Evolutionary conservation across 2,797 vertebrate species (phyloP), one percentile per base, ranked within the genome.

Genomic region (Champsocephalus esox): DNA sequence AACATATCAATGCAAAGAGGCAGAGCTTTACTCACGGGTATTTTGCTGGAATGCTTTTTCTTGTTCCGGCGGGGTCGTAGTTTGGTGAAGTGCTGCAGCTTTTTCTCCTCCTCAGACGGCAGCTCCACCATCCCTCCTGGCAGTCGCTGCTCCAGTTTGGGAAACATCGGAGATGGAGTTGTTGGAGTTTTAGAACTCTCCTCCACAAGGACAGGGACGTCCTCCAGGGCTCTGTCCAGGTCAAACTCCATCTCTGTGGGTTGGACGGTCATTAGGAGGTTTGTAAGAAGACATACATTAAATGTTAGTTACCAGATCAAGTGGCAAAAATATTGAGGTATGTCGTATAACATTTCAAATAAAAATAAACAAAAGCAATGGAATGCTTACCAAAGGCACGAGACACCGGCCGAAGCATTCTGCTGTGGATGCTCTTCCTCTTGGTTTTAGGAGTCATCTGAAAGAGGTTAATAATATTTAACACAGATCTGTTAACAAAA

Each of bases 361-460:
- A 19, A 28, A 56, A 48, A 14, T 9, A 17, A 57, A 46, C 4
- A 28, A 28, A 28, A 28, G 28, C 4, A 28, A 28, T 28, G 34
- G 6, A 38, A 6, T 67, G 88, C 94, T 93, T 87, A 98, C 98
- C 98, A 70, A 99, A 99, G 69, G 97, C 97, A 88, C 97, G 96
- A 80, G 98, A 99, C 19, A 99, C 98, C 0, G 98, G 98, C n/a
- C 98, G 95, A 17, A 99, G 93, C 98, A 99, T 99, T 93, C 98
- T 94, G 89, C 97, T 99, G 80, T 99, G 98, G 90, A 99, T 99
- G 79, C 97, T 99, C 94, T 99, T 99, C 92, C 98, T 95, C 91
- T 99, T 99, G 74, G 98, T 97, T 92, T 98, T 99, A 43, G 98
- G 98, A 69, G 98, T 99, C 97, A 99, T 98, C 98, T 99, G 89